Percentiles rank a stretch among this genome's conserved stretches.
These are phyloP conservation scores for Podarcis raffonei DNA, from an alignment of 2,113 vertebrate genomes.

Conservation along the genomic window DNA sequence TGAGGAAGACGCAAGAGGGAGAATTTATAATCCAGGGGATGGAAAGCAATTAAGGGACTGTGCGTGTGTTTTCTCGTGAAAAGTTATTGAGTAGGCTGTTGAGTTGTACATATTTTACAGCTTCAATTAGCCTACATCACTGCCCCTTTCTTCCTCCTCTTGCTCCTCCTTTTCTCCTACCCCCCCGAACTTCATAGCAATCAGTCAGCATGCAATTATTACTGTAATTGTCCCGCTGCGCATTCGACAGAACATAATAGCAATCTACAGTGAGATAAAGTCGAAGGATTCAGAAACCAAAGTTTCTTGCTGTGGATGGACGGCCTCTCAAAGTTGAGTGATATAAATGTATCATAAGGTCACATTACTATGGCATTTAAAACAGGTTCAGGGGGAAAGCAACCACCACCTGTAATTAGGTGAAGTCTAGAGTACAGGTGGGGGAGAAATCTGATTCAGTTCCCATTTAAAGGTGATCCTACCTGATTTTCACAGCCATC, in stretches of 20 bases:
- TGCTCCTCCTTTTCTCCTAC: too few species aligned
- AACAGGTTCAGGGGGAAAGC: constrained; percentile 17
- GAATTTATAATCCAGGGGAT: constrained; percentile 46
- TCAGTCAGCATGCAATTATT: constrained; percentile 63
- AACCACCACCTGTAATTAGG: constrained; percentile 28
- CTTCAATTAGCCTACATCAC: constrained; percentile 71
- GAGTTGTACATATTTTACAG: constrained; percentile 65
- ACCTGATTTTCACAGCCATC: too few species aligned
- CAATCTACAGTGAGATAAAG: constrained; percentile 56
- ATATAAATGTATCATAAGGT: constrained; percentile 40
- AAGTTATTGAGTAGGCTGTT: constrained; percentile 54
- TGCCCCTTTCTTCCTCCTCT: constrained; percentile 43
- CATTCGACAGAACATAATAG: constrained; percentile 50
- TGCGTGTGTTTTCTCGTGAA: constrained; percentile 19
- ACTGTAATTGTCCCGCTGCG: constrained; percentile 30
- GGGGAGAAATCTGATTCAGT: background rate
- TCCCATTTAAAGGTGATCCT: too few species aligned
- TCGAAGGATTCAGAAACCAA: constrained; percentile 28
- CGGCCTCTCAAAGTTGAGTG: constrained; percentile 43
- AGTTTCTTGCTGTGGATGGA: constrained; percentile 35
- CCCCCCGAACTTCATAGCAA: constrained; percentile 41
- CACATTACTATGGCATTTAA: constrained; percentile 56
- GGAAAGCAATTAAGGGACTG: background rate
- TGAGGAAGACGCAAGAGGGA: constrained; percentile 35
- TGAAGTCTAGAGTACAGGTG: background rate